Percentiles rank a stretch among this genome's conserved stretches.
Conservation (phyloP, 2,113 vertebrate species). For the Tricholaema leucomelas region DNA sequence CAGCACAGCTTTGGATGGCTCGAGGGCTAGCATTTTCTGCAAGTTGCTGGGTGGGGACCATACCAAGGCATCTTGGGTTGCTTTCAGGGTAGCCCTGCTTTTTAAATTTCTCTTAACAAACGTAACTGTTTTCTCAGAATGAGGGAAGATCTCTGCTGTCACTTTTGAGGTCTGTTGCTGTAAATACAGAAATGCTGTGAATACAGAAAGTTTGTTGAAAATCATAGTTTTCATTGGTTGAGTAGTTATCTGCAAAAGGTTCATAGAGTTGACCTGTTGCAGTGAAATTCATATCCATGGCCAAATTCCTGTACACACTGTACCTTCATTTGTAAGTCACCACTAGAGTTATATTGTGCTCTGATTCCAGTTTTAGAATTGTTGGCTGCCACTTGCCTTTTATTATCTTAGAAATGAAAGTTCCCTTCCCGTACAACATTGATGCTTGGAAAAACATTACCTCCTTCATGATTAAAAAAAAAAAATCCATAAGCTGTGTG, state of each 20-base stretch:
- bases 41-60: not conserved
- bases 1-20: not conserved
- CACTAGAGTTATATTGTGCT: not conserved
- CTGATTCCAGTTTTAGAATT: not conserved
- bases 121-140: not conserved
- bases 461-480: not conserved
- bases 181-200: not conserved
- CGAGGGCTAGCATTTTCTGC: not conserved
- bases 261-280: not conserved
- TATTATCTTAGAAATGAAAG: not conserved
- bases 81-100: not conserved
- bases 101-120: not conserved
- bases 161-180: not conserved
- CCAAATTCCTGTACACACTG: too few species aligned
- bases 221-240: not conserved
- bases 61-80: not conserved
- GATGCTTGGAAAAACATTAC: not conserved
- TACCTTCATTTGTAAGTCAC: not conserved
- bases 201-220: not conserved
- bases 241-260: not conserved
- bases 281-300: not conserved
- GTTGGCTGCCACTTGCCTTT: not conserved
- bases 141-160: not conserved
- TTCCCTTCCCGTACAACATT: not conserved
- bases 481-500: fast-evolving